Percentiles rank a stretch among this genome's conserved stretches.
These are phyloP conservation scores for Geotrupes spiniger DNA, from an alignment of 2,888 invertebrate species.

Conservation along the genomic window DNA sequence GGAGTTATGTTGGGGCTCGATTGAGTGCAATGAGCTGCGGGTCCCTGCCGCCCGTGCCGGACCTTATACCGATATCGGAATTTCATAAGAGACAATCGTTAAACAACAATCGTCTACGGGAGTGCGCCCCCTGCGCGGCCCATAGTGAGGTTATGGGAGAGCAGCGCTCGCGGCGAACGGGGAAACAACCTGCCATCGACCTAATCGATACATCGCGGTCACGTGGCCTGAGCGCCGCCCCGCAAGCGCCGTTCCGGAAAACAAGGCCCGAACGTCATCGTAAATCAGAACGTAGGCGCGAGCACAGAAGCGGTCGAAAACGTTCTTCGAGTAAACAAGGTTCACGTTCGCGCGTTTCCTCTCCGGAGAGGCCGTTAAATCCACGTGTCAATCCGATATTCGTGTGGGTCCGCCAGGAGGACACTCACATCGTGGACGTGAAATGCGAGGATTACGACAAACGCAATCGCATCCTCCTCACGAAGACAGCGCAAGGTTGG, in stretches of 20 bases:
- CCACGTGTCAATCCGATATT: constrained; percentile 79
- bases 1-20: constrained; percentile 27
- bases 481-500: constrained; percentile 80
- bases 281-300: constrained; percentile 51
- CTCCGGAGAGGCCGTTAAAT: constrained; percentile 50
- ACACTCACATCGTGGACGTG: constrained; percentile 78
- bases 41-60: constrained; percentile 48
- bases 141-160: constrained; percentile 47
- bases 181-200: constrained; percentile 44
- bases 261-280: constrained; percentile 50
- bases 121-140: constrained; percentile 44
- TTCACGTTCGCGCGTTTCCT: constrained; percentile 31
- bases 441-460: constrained; percentile 86
- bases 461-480: constrained; percentile 77
- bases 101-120: constrained; percentile 33
- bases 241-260: constrained; percentile 48
- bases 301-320: constrained; percentile 34
- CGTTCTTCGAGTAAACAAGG: constrained; percentile 31
- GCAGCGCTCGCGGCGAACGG: constrained; percentile 48
- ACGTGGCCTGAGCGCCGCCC: constrained; percentile 47
- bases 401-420: constrained; percentile 79
- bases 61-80: constrained; percentile 49
- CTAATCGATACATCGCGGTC: constrained; percentile 50
- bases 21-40: constrained; percentile 45
- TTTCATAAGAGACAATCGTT: constrained; percentile 41